Evolutionary conservation across 2,113 vertebrate genomes (phyloP).

Genomic region (Scatophagus argus): DNA sequence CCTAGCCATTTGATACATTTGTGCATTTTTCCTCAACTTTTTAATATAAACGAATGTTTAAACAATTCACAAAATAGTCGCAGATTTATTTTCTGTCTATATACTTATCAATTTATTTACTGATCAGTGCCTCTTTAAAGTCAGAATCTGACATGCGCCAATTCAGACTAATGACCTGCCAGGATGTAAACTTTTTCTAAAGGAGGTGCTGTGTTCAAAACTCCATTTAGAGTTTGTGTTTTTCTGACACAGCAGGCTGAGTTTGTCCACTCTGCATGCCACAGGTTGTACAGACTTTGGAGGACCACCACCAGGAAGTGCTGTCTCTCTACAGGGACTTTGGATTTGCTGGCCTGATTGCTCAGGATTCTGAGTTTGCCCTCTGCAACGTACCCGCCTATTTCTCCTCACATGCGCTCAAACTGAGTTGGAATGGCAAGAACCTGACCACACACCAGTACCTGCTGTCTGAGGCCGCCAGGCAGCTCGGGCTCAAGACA

Average conservation of each 20-base stretch:
- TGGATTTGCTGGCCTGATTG: constrained; percentile 93
- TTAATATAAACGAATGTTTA: too few species aligned
- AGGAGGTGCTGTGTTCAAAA: not conserved
- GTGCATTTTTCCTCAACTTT: too few species aligned
- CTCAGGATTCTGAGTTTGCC: constrained; percentile 94
- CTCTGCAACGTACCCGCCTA: constrained; percentile 93
- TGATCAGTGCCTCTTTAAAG: not conserved
- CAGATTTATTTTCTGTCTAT: not conserved
- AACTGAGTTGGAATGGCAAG: constrained; percentile 95
- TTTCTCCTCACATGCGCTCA: constrained; percentile 93
- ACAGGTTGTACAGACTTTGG: constrained; percentile 93
- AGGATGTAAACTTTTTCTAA: not conserved
- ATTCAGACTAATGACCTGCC: too few species aligned
- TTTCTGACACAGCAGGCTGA: not conserved
- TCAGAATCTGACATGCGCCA: too few species aligned
- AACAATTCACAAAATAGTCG: not conserved
- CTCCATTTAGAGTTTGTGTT: not conserved
- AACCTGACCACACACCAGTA: constrained; percentile 95
- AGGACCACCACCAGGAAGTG: constrained; percentile 96
- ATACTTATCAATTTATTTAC: not conserved
- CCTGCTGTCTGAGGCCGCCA: constrained; percentile 92
- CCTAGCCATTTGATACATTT: not conserved
- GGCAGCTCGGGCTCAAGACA: constrained; percentile 91
- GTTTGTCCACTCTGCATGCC: constrained; percentile 1
- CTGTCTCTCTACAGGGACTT: constrained; percentile 93